phyloP scores from a whole-genome alignment of 2,888 invertebrate genomes.

The Agrypnus murinus region DNA sequence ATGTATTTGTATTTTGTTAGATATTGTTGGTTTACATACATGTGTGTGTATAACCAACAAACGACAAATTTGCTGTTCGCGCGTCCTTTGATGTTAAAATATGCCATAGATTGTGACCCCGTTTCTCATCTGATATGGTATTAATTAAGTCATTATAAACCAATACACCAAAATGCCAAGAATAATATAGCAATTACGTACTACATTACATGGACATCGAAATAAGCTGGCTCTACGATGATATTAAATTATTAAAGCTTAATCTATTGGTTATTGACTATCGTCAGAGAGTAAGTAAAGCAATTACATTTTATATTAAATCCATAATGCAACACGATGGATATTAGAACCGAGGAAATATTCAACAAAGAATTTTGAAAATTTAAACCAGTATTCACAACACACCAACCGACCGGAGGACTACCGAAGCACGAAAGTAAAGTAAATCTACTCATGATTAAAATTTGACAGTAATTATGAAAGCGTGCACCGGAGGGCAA shows the following conservation, averaged over 20 bases:
- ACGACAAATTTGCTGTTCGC: conserved; percentile 4
- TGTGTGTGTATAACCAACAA: conserved; percentile 7
- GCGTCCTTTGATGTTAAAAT: conserved; percentile 10
- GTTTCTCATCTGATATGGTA: not conserved
- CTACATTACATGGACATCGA: not conserved
- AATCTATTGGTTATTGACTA: too few species aligned
- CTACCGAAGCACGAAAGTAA: conserved; percentile 37
- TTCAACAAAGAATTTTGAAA: conserved; percentile 7
- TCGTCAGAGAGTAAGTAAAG: too few species aligned
- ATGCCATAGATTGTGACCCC: not conserved
- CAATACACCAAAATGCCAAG: not conserved
- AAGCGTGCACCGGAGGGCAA: conserved; percentile 23
- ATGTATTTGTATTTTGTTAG: conserved; percentile 5
- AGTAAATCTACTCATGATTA: conserved; percentile 45
- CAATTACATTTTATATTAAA: not conserved
- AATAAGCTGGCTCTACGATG: not conserved
- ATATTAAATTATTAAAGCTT: not conserved
- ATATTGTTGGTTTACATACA: too few species aligned
- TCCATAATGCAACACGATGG: not conserved
- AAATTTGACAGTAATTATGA: conserved; percentile 47
- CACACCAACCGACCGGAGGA: too few species aligned
- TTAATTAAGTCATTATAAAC: conserved; percentile 3
- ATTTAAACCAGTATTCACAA: conserved; percentile 17
- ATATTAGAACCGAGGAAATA: not conserved
- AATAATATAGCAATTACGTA: not conserved